Evolutionary conservation across 2,888 invertebrate genomes (phyloP), one percentile per base, ranked within the genome.

Genomic region (Drosophila pseudotakahashii): DNA sequence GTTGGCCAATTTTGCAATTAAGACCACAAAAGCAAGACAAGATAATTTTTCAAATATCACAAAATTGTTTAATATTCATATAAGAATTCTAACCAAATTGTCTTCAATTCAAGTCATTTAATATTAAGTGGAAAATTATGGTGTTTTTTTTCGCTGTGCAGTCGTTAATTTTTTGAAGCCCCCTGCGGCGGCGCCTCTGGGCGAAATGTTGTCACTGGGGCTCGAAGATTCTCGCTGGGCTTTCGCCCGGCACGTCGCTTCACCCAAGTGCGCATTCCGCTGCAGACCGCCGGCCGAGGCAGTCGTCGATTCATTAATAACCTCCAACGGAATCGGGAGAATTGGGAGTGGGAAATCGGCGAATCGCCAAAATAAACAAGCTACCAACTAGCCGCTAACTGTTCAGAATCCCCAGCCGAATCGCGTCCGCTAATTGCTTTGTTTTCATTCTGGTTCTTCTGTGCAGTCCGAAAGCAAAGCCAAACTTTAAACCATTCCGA

Each of bases 221-320:
- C 37, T 42, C 39, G 51, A 71, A 59, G 60, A 69, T 53, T 61
- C 55, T 50, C 41, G 48, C 52, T 62, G 48, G 55, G 78, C 78
- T 80, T 71, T 72, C 78, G 78, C 73, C 73, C 61, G 57, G 47
- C 52, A n/a, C 48, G 54, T 55, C 41, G 60, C 59, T 50, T 47
- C 57, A 36, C 70, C 55, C 64, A 63, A 63, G 5, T 5, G 59
- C 88, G 88, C 88, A 85, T 84, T 81, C 68, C 75, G 67, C 66
- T 81, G 86, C 82, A 88, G 88, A 89, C 79, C 89, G 78, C 71
- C 78, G 79, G 67, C 53, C 58, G 74, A 73, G 59, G 54, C 84
- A 69, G 83, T 76, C 73, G 83, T 76, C 73, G 53, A 16, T 73
- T 68, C 51, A 74, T 68, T 62, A 69, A 54, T 62, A 68, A 73